Base-by-base conservation (phyloP, 2,113 vertebrate genomes). In the Daboia siamensis region DNA sequence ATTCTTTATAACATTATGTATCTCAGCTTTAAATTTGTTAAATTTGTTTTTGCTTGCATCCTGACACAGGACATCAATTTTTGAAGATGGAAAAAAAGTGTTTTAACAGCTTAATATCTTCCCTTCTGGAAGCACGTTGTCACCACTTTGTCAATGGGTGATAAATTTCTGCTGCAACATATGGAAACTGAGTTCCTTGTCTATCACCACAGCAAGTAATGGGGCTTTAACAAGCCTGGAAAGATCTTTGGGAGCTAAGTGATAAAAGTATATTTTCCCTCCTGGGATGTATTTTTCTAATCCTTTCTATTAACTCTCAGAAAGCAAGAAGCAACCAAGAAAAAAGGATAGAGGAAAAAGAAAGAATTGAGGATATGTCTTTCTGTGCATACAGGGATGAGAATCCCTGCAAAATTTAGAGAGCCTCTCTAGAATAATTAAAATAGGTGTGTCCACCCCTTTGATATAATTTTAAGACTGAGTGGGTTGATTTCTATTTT, bases 51-150 rank as follows among this genome's bases (percentile, higher is more conserved):
- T 91, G 24, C 46, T 92, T 24, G 61, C 93, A 52, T 94, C 51
- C 86, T 91, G 93, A 87, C 46, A 33, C 87, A 97, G 94, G 56
- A 10, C 4, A 44, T 96, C 95, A 51, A 90, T 94, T 51, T 2
- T 51, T 8, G 0, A 54, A 39, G 11, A 17, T 44, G 20, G 10
- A 85, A 93, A 93, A 95, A 92, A 87, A 87, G 84, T 10, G 55
- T 20, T 20, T n/a, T 69, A 46, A 86, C 23, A 12, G 21, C 21
- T 11, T 23, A 11, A 1, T 3, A 39, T 29, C 6, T 29, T 39
- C 48, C 64, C 56, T 13, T 29, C 33, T 56, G 69, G 85, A 80
- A 17, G 12, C 46, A 51, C 1, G 6, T 10, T 52, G 46, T 17
- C 54, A 23, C 44, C 23, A 15, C 26, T 88, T 90, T 56, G 61